Base-by-base conservation (phyloP, 92 coral and sea anemone genomes). In the Epizoanthus illoricatus region DNA sequence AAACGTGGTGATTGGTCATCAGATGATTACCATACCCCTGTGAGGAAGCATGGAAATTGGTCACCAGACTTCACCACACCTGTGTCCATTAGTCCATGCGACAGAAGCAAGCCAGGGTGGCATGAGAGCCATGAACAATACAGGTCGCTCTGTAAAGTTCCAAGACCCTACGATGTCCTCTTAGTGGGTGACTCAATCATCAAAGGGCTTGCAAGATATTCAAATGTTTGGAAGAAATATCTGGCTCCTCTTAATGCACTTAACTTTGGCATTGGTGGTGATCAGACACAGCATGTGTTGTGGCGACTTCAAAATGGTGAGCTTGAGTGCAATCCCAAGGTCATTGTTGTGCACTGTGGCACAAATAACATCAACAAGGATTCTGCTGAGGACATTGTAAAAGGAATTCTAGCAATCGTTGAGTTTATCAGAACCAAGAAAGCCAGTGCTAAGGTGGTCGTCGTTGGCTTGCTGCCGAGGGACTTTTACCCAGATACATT, bases 251-350 rank as follows among this genome's bases (percentile, higher is more conserved):
- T 96, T 19, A 88, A 90, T 41, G 91, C 98, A 20, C 87, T 96
- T 19, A 91, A 91, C 84, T 90, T 96, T 85, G 99, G 99, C 62
- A 85, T 96, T 24, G 93, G 98, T 18, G 99, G 99, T 0, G 99
- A 96, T 80, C 92, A 92, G 52, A 92, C 97, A 5, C 99, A 96
- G 81, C 99, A 96, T 83, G 99, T 96, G 16, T 28, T 96, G 72
- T 96, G 99, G 99, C 85, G 99, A 62, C 85, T 96, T 23, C 92
- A 92, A 71, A 92, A 96, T 63, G 99, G 99, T 7, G 99, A 93
- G 40, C 71, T 96, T 63, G 91, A 91, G 59, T 88, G 93, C 57
- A 76, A 85, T 24, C 98, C 98, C 4, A 87, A 88, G 87, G 87
- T 91, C 5, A 76, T 91, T 45, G 99, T 96, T 3, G 76, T 94